These are phyloP conservation scores for Sebastes ruberrimus DNA, from an alignment of 2,797 vertebrate genomes.

Conservation along the genomic window DNA sequence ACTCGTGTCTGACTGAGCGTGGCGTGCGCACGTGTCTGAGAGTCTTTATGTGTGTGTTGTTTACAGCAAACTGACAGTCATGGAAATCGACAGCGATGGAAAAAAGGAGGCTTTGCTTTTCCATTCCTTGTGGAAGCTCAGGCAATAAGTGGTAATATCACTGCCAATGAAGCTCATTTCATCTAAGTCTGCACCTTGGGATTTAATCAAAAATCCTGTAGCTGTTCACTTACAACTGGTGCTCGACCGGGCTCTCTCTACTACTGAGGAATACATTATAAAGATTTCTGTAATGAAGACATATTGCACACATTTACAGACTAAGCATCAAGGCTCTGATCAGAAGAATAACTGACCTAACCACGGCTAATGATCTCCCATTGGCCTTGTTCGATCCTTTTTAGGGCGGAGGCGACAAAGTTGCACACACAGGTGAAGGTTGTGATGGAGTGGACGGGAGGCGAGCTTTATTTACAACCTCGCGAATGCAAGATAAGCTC, in stretches of 20 bases:
- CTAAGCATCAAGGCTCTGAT: constrained; percentile 37
- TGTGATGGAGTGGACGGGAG: constrained; percentile 29
- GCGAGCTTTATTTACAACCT: constrained; percentile 63
- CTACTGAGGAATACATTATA: constrained; percentile 57
- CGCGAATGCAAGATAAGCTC: constrained; percentile 37
- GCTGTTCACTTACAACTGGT: constrained; percentile 36
- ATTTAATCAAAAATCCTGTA: constrained; percentile 68
- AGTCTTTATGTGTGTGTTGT: not conserved
- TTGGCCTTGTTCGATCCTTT: constrained; percentile 43
- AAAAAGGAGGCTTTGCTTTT: constrained; percentile 46
- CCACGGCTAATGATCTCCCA: constrained; percentile 68
- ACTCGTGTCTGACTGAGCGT: constrained; percentile 46
- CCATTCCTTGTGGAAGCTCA: constrained; percentile 49
- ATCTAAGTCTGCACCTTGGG: constrained; percentile 45
- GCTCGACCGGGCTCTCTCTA: constrained; percentile 20
- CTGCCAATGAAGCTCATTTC: constrained; percentile 56
- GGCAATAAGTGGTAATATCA: constrained; percentile 60
- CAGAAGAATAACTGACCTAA: constrained; percentile 61
- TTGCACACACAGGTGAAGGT: constrained; percentile 44
- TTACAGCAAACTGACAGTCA: constrained; percentile 14
- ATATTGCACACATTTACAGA: constrained; percentile 51
- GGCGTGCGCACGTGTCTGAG: not conserved
- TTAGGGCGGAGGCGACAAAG: constrained; percentile 24
- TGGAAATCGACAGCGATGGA: constrained; percentile 28
- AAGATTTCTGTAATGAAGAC: constrained; percentile 72